Evolutionary conservation across 2,113 vertebrate genomes (phyloP).

Genomic region (Heterocephalus glaber): DNA sequence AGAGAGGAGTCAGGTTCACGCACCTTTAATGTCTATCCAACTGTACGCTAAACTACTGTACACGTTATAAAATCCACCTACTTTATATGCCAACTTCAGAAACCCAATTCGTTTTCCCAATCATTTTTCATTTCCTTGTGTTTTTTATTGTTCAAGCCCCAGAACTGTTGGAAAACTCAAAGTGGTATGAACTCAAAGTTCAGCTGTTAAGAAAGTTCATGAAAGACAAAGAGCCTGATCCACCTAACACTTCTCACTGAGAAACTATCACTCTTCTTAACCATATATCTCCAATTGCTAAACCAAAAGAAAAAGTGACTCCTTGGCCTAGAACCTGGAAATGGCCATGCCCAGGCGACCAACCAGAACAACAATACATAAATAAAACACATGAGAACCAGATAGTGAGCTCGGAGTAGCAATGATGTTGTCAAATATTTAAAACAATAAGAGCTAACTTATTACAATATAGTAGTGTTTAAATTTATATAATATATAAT

Average conservation of each 20-base stretch:
- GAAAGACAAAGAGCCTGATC: not conserved
- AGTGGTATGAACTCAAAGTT: not conserved
- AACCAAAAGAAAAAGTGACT: not conserved
- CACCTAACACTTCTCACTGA: not conserved
- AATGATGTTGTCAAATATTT: not conserved
- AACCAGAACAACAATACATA: not conserved
- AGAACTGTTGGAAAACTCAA: not conserved
- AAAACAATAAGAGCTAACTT: not conserved
- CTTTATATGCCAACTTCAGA: not conserved
- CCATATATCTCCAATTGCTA: not conserved
- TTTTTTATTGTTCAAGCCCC: not conserved
- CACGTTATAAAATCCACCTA: not conserved
- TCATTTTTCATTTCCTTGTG: not conserved
- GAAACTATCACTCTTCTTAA: not conserved
- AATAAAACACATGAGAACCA: not conserved
- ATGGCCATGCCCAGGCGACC: not conserved
- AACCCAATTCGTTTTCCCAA: not conserved
- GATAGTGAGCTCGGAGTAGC: not conserved
- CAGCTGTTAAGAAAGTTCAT: not conserved
- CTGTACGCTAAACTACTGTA: not conserved
- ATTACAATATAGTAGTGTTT: too few species aligned
- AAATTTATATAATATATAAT: slow-evolving; percentile 51
- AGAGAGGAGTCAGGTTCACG: not conserved
- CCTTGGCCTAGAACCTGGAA: not conserved
- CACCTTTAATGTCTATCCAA: not conserved